Conservation (phyloP, 1,140 invertebrate species). For the Neelides sp. region DNA sequence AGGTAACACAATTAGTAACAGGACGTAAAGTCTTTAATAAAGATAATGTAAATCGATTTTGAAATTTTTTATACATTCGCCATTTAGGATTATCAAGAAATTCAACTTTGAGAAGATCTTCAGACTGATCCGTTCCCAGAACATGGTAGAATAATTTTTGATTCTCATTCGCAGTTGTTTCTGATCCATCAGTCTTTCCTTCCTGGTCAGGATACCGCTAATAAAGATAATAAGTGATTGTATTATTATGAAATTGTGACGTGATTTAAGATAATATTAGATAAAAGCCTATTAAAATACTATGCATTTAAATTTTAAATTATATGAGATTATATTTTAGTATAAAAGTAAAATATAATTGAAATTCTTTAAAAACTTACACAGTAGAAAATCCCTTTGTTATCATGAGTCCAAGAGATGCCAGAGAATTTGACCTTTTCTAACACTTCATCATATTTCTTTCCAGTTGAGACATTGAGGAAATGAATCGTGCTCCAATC, state of each 20-base stretch:
- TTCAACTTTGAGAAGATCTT: constrained; percentile 80
- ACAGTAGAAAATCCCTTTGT: constrained; percentile 89
- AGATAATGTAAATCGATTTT: constrained; percentile 4
- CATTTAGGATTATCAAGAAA: constrained; percentile 84
- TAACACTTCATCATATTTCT: constrained; percentile 77
- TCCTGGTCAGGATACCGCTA: constrained; percentile 62
- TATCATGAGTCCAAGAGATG: constrained; percentile 88
- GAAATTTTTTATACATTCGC: constrained; percentile 55
- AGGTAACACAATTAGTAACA: background rate
- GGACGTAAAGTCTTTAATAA: too few relatives aligned
- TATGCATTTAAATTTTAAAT: background rate
- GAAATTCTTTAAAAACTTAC: constrained; percentile 41
- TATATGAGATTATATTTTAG: background rate
- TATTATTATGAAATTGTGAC: background rate
- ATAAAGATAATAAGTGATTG: constrained; percentile 21
- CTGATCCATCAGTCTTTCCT: constrained; percentile 74
- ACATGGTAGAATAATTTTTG: constrained; percentile 91
- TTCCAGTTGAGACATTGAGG: constrained; percentile 59
- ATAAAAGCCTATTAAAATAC: constrained; percentile 1
- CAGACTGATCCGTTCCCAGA: constrained; percentile 68
- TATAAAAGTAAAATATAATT: constrained; percentile 5
- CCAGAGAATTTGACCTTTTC: constrained; percentile 83
- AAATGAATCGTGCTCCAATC: constrained; percentile 90
- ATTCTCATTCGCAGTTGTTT: constrained; percentile 70
- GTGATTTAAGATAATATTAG: background rate